Conservation (phyloP, 2,113 vertebrate genomes). For the Labeo catla region DNA sequence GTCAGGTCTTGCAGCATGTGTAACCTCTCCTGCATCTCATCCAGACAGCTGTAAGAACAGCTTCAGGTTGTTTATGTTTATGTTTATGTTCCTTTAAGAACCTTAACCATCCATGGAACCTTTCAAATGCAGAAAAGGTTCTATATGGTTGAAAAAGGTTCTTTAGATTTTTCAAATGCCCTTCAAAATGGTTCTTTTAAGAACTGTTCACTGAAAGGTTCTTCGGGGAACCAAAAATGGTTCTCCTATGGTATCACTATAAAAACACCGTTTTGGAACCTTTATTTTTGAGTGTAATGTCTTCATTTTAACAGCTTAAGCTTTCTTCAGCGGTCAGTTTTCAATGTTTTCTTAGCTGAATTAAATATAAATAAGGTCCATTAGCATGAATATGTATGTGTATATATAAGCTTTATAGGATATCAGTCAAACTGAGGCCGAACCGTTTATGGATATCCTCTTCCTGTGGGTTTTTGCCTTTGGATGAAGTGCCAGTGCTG, state of each 20-base stretch:
- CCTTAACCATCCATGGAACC: no score
- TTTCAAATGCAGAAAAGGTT: no score
- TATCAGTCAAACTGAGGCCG: background rate
- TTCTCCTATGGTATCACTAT: no score
- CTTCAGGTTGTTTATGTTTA: background rate
- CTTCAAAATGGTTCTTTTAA: no score
- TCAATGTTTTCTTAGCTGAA: background rate
- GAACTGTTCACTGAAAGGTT: no score
- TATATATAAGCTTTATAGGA: background rate
- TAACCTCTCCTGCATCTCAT: slow-evolving; percentile 51
- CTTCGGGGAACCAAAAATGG: no score
- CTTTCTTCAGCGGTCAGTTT: background rate
- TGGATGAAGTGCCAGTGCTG: background rate
- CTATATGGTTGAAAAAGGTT: no score
- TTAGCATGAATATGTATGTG: background rate
- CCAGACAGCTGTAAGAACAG: slow-evolving; percentile 62
- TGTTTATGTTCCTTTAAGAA: no score
- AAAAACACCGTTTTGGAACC: no score
- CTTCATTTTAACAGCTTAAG: background rate
- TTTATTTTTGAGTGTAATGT: no score
- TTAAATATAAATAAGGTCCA: background rate
- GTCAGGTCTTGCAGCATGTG: slow-evolving; percentile 6
- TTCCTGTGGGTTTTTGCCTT: background rate
- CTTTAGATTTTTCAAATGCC: no score
- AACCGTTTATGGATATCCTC: slow-evolving; percentile 51